phyloP scores from a whole-genome alignment of 2,797 vertebrate genomes.

The Enteromius afrohamiltoni region DNA sequence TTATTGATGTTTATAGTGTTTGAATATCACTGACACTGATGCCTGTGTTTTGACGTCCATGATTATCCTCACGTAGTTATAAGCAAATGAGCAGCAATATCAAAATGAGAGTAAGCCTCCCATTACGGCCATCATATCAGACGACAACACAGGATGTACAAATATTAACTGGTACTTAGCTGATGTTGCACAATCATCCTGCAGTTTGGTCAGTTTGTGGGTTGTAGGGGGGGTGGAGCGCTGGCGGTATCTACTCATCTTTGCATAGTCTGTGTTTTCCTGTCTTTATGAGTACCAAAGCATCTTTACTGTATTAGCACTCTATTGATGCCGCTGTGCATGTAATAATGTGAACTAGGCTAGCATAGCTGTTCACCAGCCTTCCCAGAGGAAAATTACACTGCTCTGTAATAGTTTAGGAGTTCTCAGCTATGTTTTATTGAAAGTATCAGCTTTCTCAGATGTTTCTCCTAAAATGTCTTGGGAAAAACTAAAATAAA shows the following conservation, averaged over 20 bases:
- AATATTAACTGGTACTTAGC: conserved; percentile 43
- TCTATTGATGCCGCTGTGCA: neutral
- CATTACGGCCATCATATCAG: conserved; percentile 10
- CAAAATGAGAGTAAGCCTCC: neutral
- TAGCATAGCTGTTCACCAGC: neutral
- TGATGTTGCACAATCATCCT: conserved; percentile 41
- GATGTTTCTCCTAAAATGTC: neutral
- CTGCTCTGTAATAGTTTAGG: neutral
- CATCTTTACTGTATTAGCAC: conserved; percentile 41
- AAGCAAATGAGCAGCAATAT: conserved; percentile 6
- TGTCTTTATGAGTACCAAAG: conserved; percentile 22
- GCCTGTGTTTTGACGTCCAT: neutral
- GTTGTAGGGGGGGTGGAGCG: neutral
- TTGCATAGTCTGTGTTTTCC: conserved; percentile 16
- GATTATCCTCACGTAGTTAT: neutral
- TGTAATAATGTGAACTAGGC: neutral
- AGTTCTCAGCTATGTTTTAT: neutral
- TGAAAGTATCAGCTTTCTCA: neutral
- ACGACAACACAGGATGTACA: conserved; percentile 24
- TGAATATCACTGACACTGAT: conserved; percentile 7
- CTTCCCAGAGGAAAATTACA: conserved; percentile 10
- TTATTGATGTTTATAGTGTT: neutral
- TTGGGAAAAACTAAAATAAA: neutral
- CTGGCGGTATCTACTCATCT: conserved; percentile 18
- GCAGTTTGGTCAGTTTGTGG: conserved; percentile 44